Evolutionary conservation across 2,888 invertebrate species (phyloP).

Genomic region (Bibio marci): DNA sequence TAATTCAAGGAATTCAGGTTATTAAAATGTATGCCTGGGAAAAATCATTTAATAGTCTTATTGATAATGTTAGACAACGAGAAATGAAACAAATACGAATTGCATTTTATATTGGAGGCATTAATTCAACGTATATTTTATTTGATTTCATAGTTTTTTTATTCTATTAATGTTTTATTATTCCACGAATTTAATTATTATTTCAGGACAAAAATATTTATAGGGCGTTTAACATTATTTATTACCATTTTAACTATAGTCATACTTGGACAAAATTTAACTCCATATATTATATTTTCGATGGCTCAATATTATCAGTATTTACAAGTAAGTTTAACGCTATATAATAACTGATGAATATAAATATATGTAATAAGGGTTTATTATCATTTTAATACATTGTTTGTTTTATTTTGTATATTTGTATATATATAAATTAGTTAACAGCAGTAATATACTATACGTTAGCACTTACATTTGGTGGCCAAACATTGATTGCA

Average conservation of each 20-base stretch:
- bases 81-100: constrained; percentile 43
- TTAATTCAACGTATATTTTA: constrained; percentile 35
- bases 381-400: too few species aligned
- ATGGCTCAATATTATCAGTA: constrained; percentile 63
- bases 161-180: too few species aligned
- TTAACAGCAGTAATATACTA: constrained; percentile 40
- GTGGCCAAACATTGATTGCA: constrained; percentile 38
- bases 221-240: constrained; percentile 68
- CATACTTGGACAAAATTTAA: constrained; percentile 42
- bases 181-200: too few species aligned
- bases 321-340: constrained; percentile 38
- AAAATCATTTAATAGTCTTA: constrained; percentile 68
- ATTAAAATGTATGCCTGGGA: constrained; percentile 98
- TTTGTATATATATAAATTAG: constrained; percentile 13
- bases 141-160: too few species aligned
- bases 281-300: constrained; percentile 53
- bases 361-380: too few species aligned
- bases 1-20: constrained; percentile 53
- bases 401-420: too few species aligned
- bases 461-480: constrained; percentile 36
- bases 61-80: constrained; percentile 53
- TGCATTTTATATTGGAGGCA: constrained; percentile 45
- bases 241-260: constrained; percentile 64
- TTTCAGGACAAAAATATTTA: constrained; percentile 51
- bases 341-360: too few species aligned